Base-by-base conservation (phyloP, 2,888 invertebrate genomes). In the Liposcelis brunnea region DNA sequence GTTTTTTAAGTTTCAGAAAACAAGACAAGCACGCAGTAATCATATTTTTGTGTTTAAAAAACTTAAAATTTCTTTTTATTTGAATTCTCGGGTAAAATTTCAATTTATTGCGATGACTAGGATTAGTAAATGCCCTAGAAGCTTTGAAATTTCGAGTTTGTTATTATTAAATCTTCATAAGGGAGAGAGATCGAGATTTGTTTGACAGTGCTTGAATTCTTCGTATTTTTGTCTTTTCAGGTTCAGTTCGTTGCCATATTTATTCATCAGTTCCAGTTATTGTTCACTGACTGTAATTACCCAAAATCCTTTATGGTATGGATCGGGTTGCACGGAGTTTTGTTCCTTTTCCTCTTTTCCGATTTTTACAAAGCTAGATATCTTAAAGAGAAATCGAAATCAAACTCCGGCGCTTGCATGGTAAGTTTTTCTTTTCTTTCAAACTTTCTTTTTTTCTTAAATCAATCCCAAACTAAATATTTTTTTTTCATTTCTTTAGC, bases 171-270 rank as follows among this genome's bases (percentile, higher is more conserved):
- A n/a, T n/a, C n/a, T n/a, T n/a, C n/a, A n/a, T n/a, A n/a, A n/a
- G n/a, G n/a, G n/a, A n/a, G n/a, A n/a, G n/a, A n/a, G n/a, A n/a
- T 26, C 26, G 26, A 26, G 5, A 4, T 26, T 26, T 26, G 4
- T 26, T 26, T 26, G 2, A 44, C 32, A 8, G 26, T 32, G 34
- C 15, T 18, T 10, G 15, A 19, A 18, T 34, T 26, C 31, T 46
- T 14, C 51, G 15, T 40, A 6, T 48, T 26, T 31, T n/a, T 47
- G 48, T 50, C 49, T 49, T 56, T 64, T 34, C 68, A 90, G 89
- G 73, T 87, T 40, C 93, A 94, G 70, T 94, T 94, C 67, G 81
- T 91, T 55, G 67, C 81, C 59, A 91, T 93, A 60, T 87, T 93
- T 68, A 72, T 72, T 43, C 93, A 94, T 66, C 90, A 90, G 62